A percentile compares a stretch with the other conserved stretches of the same genome.
phyloP scores from a whole-genome alignment of 2,797 vertebrate species.

The Odontamblyopus lacepedii region DNA sequence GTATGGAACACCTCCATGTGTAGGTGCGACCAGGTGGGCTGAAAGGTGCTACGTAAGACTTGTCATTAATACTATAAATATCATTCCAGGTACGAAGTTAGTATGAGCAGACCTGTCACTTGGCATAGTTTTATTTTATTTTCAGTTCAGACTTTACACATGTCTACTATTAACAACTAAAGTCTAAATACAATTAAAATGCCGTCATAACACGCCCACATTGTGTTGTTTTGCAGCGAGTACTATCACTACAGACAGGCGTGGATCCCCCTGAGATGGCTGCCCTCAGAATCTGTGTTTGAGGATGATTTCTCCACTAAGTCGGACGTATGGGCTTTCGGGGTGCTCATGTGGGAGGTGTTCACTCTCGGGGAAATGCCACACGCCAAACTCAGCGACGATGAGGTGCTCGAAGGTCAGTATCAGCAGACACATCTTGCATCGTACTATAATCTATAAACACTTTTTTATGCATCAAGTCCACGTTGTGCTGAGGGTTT shows the following conservation, averaged over 20 bases:
- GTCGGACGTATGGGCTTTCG: slow-evolving; percentile 94
- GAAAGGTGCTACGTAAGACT: too few relatives aligned
- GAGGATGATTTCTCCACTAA: slow-evolving; percentile 95
- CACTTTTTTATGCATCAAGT: not conserved
- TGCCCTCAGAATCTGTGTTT: slow-evolving; percentile 89
- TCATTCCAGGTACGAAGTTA: too few relatives aligned
- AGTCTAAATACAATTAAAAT: too few relatives aligned
- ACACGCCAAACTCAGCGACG: slow-evolving; percentile 82
- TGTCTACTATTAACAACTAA: too few relatives aligned
- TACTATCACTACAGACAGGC: slow-evolving; percentile 95
- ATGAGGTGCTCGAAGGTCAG: slow-evolving; percentile 90
- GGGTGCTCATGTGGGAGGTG: slow-evolving; percentile 96
- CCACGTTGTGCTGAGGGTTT: not conserved
- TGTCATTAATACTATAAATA: too few relatives aligned
- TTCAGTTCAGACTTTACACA: too few relatives aligned
- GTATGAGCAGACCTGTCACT: too few relatives aligned
- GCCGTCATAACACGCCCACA: not conserved
- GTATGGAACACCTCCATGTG: too few relatives aligned
- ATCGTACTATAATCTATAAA: not conserved
- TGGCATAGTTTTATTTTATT: too few relatives aligned
- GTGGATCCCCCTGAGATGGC: slow-evolving; percentile 95
- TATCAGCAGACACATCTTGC: not conserved
- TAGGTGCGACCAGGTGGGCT: too few relatives aligned
- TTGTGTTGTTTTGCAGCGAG: slow-evolving; percentile 74
- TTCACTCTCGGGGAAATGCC: slow-evolving; percentile 93